phyloP scores from a whole-genome alignment of 2,113 vertebrate genomes.

The Daboia siamensis region DNA sequence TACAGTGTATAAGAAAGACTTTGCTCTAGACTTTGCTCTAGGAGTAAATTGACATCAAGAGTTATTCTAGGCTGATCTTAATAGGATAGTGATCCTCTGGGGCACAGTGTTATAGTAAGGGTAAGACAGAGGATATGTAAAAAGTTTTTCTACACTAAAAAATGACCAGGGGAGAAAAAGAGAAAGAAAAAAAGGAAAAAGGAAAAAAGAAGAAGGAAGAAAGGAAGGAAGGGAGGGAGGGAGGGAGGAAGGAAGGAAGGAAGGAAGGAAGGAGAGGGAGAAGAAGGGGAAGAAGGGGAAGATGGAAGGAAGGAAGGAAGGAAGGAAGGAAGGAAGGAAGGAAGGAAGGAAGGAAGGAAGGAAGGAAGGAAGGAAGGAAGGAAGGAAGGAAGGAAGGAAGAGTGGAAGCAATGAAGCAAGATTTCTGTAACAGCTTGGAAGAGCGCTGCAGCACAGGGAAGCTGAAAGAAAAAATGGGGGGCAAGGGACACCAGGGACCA shows the following conservation, averaged over 20 bases:
- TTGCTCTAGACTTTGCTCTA: slow-evolving; percentile 39
- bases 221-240: too few species aligned
- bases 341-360: too few species aligned
- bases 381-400: too few species aligned
- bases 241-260: too few species aligned
- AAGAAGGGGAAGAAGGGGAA: too few species aligned
- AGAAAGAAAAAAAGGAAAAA: not conserved
- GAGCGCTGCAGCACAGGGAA: slow-evolving; percentile 21
- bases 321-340: too few species aligned
- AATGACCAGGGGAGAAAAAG: not conserved
- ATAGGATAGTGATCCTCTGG: slow-evolving; percentile 48
- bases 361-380: too few species aligned
- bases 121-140: slow-evolving; percentile 40
- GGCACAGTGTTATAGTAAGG: slow-evolving; percentile 50
- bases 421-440: slow-evolving; percentile 46
- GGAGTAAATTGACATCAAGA: slow-evolving; percentile 42
- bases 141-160: slow-evolving; percentile 38
- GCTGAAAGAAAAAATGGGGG: slow-evolving; percentile 17
- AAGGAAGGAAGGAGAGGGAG: too few species aligned
- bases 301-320: too few species aligned
- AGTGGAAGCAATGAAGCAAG: slow-evolving; percentile 52
- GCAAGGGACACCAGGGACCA: slow-evolving; percentile 28
- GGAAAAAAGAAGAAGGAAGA: too few species aligned
- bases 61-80: slow-evolving; percentile 52
- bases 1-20: slow-evolving; percentile 44